phyloP scores from a whole-genome alignment of 2,888 invertebrate species.

The Parnassius glacialis region DNA sequence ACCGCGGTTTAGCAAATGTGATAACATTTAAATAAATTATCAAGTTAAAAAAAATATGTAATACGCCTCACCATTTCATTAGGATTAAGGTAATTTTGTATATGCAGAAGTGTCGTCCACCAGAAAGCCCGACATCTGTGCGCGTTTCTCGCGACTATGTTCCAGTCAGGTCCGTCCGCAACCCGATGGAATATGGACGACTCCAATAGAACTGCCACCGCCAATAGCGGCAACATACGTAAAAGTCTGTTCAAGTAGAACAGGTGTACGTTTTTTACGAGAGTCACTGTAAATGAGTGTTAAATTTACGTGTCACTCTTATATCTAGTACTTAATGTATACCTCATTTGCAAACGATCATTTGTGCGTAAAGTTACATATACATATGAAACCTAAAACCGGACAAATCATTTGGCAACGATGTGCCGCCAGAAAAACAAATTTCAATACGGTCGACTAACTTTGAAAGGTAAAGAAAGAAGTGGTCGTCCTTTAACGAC shows the following conservation, averaged over 20 bases:
- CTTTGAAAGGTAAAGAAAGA: too few relatives aligned
- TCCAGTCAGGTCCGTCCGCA: conserved; percentile 46
- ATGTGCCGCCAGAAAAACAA: too few relatives aligned
- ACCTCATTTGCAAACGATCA: too few relatives aligned
- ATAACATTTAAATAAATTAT: background rate
- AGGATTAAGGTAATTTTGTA: conserved; percentile 41
- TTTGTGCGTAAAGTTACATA: too few relatives aligned
- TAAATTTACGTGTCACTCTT: too few relatives aligned
- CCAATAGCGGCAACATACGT: conserved; percentile 54
- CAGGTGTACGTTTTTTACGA: conserved; percentile 50
- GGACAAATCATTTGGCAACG: too few relatives aligned
- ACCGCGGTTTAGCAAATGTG: background rate
- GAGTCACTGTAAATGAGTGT: conserved; percentile 42
- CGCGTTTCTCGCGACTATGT: conserved; percentile 29
- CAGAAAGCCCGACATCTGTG: conserved; percentile 51
- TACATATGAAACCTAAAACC: too few relatives aligned
- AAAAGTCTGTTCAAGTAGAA: conserved; percentile 58
- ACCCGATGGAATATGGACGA: conserved; percentile 46
- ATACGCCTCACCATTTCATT: conserved; percentile 16
- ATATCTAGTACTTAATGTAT: too few relatives aligned
- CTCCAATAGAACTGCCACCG: conserved; percentile 47
- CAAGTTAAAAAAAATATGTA: background rate
- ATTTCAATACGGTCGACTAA: too few relatives aligned
- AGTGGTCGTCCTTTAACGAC: too few relatives aligned
- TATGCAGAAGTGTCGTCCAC: conserved; percentile 48